phyloP scores from a whole-genome alignment of 2,888 invertebrate species.

The Ochropacha duplaris region DNA sequence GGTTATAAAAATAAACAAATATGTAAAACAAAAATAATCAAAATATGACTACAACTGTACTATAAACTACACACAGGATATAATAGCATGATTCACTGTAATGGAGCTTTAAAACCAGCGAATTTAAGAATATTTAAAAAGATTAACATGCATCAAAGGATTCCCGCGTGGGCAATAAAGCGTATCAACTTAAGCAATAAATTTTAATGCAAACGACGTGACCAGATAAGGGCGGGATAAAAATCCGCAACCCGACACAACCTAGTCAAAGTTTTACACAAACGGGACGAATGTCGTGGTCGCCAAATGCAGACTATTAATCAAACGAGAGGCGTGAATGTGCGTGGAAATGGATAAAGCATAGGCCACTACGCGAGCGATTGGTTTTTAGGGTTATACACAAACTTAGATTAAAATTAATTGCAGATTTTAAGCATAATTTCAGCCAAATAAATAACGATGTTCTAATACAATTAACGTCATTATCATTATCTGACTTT shows the following conservation, averaged over 20 bases:
- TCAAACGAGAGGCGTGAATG: slow-evolving; percentile 33
- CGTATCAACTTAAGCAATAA: background rate
- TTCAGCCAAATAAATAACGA: too few species aligned
- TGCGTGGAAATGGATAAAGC: slow-evolving; percentile 42
- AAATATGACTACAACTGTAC: background rate
- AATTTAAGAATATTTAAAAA: background rate
- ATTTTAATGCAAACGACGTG: slow-evolving; percentile 3
- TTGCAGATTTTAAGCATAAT: too few species aligned
- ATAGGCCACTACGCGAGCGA: slow-evolving; percentile 29
- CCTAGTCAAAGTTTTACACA: slow-evolving; percentile 3
- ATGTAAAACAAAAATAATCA: background rate
- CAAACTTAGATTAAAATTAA: too few species aligned
- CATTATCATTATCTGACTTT: too few species aligned
- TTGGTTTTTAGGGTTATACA: too few species aligned
- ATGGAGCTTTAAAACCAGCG: background rate
- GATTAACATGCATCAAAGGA: background rate
- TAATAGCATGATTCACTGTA: background rate
- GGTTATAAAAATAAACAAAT: too few species aligned
- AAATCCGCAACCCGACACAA: slow-evolving; percentile 5
- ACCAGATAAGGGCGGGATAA: slow-evolving; percentile 6
- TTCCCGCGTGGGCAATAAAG: background rate
- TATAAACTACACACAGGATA: background rate
- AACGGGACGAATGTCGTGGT: slow-evolving; percentile 31
- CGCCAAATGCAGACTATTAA: slow-evolving; percentile 50
- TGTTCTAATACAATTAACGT: too few species aligned